These are phyloP conservation scores for Sycophila sp. DNA, from an alignment of 1,140 invertebrate species.

Conservation along the genomic window DNA sequence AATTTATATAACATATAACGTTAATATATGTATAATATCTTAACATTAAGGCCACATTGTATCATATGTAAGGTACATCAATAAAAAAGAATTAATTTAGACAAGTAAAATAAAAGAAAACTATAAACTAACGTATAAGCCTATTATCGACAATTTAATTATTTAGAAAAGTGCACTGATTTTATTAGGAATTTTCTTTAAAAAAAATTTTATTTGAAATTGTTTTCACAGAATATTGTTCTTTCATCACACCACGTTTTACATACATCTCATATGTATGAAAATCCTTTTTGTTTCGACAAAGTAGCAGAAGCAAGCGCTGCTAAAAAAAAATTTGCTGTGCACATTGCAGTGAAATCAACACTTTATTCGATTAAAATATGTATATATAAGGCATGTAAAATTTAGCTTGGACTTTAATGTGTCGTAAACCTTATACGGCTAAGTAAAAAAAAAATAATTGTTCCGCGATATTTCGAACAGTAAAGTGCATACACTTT, in stretches of 20 bases:
- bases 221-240: conserved; percentile 5
- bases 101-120: not conserved
- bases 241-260: no score
- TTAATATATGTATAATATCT: no score
- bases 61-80: no score
- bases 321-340: not conserved
- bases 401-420: not conserved
- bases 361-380: not conserved
- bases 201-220: not conserved
- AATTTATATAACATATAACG: no score
- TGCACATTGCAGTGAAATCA: conserved; percentile 9
- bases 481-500: not conserved
- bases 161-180: no score
- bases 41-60: no score
- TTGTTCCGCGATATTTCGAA: not conserved
- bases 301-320: conserved; percentile 28
- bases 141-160: no score
- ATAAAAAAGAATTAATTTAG: no score
- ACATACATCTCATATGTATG: no score
- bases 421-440: not conserved
- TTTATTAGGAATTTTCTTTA: no score
- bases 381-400: not conserved
- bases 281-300: conserved; percentile 37
- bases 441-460: not conserved
- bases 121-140: no score